Percentiles rank a stretch among this genome's conserved stretches.
Conservation (phyloP, 2,888 invertebrate genomes). For the Drosophila yooni region DNA sequence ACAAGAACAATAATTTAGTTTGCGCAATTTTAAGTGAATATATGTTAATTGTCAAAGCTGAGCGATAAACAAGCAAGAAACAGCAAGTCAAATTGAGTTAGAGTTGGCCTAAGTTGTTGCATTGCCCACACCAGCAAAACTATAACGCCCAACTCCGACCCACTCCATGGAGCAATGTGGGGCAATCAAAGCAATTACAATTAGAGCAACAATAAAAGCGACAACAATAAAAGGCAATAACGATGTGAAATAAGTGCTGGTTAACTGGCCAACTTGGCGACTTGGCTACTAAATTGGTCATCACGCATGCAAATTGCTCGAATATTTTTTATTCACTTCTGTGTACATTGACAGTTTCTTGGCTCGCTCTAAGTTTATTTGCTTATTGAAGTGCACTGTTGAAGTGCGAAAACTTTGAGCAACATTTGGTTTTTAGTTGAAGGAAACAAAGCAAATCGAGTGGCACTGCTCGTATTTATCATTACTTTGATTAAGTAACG, state of each 20-base stretch:
- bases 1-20: not conserved
- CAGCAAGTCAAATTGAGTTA: constrained; percentile 47
- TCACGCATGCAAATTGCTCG: constrained; percentile 69
- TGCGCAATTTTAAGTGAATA: not conserved
- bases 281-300: constrained; percentile 53
- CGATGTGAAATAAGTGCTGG: constrained; percentile 29
- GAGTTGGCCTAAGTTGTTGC: constrained; percentile 20
- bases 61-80: constrained; percentile 12
- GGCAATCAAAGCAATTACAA: constrained; percentile 64
- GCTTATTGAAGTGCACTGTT: not conserved
- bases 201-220: constrained; percentile 22
- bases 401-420: constrained; percentile 11
- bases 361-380: not conserved
- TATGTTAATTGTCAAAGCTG: constrained; percentile 13
- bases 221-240: constrained; percentile 21
- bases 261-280: constrained; percentile 49
- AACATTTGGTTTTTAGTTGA: not conserved
- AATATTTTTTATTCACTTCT: constrained; percentile 57
- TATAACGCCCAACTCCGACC: not conserved
- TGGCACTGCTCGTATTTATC: constrained; percentile 1
- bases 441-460: not conserved
- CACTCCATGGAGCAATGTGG: constrained; percentile 33
- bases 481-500: constrained; percentile 30
- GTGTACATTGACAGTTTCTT: constrained; percentile 1
- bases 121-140: not conserved